Percentiles rank a stretch among this genome's conserved stretches.
These are phyloP conservation scores for Apostichopus japonicus DNA, from an alignment of 35 echinoderm and acorn worm genomes.

Conservation along the genomic window DNA sequence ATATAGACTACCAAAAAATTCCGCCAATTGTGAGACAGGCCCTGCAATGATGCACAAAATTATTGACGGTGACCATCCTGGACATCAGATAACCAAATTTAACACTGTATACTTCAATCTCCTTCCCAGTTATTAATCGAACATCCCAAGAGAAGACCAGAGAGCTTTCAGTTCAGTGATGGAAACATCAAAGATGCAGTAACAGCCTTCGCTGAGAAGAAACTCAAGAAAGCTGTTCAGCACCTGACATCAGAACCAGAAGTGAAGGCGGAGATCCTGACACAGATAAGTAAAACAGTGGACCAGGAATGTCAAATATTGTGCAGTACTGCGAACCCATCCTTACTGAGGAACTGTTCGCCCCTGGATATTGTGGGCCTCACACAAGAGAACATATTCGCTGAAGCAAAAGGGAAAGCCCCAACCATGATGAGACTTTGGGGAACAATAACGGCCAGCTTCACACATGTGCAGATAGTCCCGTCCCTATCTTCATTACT, in stretches of 20 bases:
- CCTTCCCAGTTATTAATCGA: background rate
- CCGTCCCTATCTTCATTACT: background rate
- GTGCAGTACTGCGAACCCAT: background rate
- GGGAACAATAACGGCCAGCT: background rate
- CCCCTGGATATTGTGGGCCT: background rate
- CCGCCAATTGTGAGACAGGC: background rate
- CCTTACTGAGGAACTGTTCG: background rate
- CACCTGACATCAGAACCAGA: slow-evolving; percentile 8
- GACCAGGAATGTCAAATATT: background rate
- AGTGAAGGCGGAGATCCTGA: background rate
- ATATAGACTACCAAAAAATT: no score
- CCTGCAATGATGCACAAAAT: background rate
- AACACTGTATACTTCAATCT: background rate
- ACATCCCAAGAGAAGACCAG: background rate
- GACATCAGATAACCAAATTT: background rate
- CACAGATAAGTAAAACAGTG: background rate
- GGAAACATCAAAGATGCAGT: background rate
- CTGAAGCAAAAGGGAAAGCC: background rate
- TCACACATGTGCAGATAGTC: background rate
- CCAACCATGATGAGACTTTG: background rate
- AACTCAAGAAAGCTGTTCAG: background rate
- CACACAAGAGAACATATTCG: background rate
- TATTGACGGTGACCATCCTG: background rate
- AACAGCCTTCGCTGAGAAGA: background rate
- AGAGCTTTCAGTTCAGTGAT: background rate